Evolutionary conservation across 1,140 invertebrate species (phyloP), one percentile per base, ranked within the genome.

Genomic region (Drosophila baimaii): DNA sequence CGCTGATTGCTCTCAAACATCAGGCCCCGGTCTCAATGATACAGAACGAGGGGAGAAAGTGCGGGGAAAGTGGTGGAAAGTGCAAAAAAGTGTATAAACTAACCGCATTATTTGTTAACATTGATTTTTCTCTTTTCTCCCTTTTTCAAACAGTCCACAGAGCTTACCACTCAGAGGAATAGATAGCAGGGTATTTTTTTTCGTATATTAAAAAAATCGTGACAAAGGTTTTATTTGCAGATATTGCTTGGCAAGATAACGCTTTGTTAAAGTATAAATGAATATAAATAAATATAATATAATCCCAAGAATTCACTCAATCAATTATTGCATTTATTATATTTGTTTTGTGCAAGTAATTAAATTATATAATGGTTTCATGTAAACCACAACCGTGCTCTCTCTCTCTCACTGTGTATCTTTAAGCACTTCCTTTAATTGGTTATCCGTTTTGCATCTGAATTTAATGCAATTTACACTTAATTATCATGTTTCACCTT

Each of bases 1-100:
- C 43, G 29, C 63, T 70, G 81, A 85, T 84, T 84, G 77, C 75
- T 64, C 63, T 73, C 72, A 76, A 82, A 78, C 54, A 52, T 57
- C 57, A 52, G 39, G n/a, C n/a, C n/a, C 41, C 25, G 27, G 23
- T n/a, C 23, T 17, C 31, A 27, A 23, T 12, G 47, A 70, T 54
- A 35, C 29, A 21, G 39, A 35, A 8, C 19, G 27, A 27, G 37
- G 21, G 43, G 37, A 23, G 15, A 65, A 31, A 25, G 23, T 7
- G 21, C n/a, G n/a, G n/a, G n/a, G n/a, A n/a, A n/a, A n/a, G n/a
- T n/a, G n/a, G n/a, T n/a, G 43, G 3, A 55, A 21, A 31, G 17
- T 76, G 41, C 9, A 35, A 19, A 41, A 69, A 72, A 58, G 17
- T 39, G 54, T 46, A 51, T 55, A 55, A 66, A 66, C 72, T 66